A percentile compares a stretch with the other conserved stretches of the same genome.
Conservation (phyloP, 2,888 invertebrate species). For the Watsonalla cultraria region DNA sequence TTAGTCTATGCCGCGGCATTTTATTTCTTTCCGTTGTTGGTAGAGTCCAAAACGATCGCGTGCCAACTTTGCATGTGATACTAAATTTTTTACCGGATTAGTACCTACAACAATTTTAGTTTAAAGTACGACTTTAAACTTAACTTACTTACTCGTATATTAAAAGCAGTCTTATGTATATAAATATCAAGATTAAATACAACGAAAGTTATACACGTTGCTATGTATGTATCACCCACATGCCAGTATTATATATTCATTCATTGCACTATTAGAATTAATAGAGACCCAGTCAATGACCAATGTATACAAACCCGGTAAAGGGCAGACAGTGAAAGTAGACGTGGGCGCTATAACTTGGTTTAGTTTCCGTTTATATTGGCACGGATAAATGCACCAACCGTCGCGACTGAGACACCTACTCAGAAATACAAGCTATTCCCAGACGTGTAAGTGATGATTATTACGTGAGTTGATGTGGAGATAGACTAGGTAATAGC, state of each 20-base stretch:
- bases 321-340: constrained; percentile 26
- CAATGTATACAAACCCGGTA: constrained; percentile 6
- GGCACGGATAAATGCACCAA: constrained; percentile 43
- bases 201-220: neutral
- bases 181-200: neutral
- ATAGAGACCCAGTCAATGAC: neutral
- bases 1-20: neutral
- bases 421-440: constrained; percentile 22
- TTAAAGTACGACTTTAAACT: constrained; percentile 23
- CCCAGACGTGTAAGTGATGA: neutral
- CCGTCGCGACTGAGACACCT: constrained; percentile 18
- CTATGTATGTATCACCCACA: too few species aligned
- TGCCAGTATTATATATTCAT: too few species aligned
- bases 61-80: constrained; percentile 32
- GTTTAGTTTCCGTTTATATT: constrained; percentile 25
- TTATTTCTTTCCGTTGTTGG: constrained; percentile 14
- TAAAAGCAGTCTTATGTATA: neutral
- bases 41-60: constrained; percentile 25
- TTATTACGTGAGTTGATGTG: too few species aligned
- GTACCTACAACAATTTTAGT: constrained; percentile 32
- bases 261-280: neutral
- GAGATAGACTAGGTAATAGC: too few species aligned
- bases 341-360: constrained; percentile 17
- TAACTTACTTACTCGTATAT: neutral
- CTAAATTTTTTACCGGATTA: constrained; percentile 24